phyloP scores from a whole-genome alignment of 2,113 vertebrate genomes.

The Perca flavescens region DNA sequence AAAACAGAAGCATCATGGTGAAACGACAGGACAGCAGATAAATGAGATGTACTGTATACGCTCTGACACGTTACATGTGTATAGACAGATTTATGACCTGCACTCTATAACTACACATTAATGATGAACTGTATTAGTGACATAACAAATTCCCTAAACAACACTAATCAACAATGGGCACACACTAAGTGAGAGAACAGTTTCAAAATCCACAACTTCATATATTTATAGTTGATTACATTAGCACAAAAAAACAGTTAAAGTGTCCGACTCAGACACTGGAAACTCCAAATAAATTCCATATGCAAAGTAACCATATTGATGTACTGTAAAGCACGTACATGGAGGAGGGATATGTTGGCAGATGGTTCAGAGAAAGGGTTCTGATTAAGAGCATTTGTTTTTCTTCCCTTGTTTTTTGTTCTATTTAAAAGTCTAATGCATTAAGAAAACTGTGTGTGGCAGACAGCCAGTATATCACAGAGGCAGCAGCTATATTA shows the following conservation, averaged over 20 bases:
- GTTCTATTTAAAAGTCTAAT: constrained; percentile 62
- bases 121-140: neutral
- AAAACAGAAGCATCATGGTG: constrained; percentile 22
- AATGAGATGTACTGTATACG: constrained; percentile 2
- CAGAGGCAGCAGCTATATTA: constrained; percentile 74
- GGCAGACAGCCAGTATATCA: constrained; percentile 81
- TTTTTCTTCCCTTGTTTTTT: constrained; percentile 16
- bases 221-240: neutral
- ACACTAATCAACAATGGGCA: neutral
- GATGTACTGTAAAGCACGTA: neutral
- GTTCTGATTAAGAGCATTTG: constrained; percentile 47
- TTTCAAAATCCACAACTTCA: constrained; percentile 7
- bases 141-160: constrained; percentile 11
- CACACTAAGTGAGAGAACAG: neutral
- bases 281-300: constrained; percentile 8
- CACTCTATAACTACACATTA: constrained; percentile 20
- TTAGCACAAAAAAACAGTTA: neutral
- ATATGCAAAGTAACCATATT: neutral
- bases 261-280: neutral
- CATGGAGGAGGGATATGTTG: neutral
- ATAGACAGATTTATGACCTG: constrained; percentile 34
- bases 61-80: neutral
- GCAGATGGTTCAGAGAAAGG: neutral
- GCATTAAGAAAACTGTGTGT: constrained; percentile 56
- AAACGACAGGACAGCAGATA: constrained; percentile 2